Conservation (phyloP, 2,113 vertebrate genomes). For the Castor canadensis region DNA sequence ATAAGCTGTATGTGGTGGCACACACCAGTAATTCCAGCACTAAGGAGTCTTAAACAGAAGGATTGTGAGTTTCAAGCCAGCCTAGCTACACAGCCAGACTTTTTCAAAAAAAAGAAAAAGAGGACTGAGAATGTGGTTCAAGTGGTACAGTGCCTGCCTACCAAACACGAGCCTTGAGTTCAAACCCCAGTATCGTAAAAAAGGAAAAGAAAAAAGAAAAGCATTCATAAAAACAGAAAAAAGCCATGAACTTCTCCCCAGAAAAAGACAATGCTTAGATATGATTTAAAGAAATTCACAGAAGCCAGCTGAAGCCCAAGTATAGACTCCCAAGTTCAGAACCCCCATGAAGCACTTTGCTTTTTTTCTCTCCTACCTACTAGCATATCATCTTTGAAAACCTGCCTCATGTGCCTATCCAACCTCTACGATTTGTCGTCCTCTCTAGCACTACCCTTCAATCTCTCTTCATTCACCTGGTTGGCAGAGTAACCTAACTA, state of each 20-base stretch:
- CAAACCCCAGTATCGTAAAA: not conserved
- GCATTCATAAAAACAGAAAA: not conserved
- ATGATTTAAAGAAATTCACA: slow-evolving; percentile 21
- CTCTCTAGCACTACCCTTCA: not conserved
- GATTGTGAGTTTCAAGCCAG: not conserved
- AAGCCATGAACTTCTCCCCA: not conserved
- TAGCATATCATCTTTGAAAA: not conserved
- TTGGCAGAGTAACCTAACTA: not conserved
- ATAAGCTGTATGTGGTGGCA: too few relatives aligned
- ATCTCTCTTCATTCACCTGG: not conserved
- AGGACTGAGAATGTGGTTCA: too few relatives aligned
- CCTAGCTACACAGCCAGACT: too few relatives aligned
- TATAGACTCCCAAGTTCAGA: not conserved
- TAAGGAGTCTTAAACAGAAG: not conserved
- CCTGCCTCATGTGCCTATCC: not conserved
- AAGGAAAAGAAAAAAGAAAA: not conserved
- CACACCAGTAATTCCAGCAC: not conserved
- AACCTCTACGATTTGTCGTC: not conserved
- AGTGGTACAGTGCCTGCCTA: too few relatives aligned
- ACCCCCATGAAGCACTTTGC: not conserved
- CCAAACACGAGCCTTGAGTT: too few relatives aligned
- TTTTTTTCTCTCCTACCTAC: not conserved
- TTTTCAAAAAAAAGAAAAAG: too few relatives aligned
- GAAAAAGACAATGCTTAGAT: not conserved
- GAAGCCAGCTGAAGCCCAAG: not conserved